Percentiles rank a stretch among this genome's conserved stretches.
Conservation (phyloP, 2,888 invertebrate species). For the Drosophila peninsularis region DNA sequence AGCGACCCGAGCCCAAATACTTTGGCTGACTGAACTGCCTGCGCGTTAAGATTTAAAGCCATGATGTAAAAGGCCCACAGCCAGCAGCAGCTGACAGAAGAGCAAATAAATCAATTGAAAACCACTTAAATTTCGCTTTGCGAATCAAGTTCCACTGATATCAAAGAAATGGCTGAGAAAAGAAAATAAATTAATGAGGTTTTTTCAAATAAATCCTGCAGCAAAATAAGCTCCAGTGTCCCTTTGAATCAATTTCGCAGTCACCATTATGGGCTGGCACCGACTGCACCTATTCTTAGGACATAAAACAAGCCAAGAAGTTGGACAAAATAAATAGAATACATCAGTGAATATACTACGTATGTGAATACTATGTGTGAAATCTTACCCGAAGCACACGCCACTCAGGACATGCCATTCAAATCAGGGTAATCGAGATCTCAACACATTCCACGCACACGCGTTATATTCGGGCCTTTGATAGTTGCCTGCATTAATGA, state of each 20-base stretch:
- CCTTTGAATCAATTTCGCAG: constrained; percentile 31
- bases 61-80: constrained; percentile 23
- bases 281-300: constrained; percentile 15
- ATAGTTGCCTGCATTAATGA: constrained; percentile 3
- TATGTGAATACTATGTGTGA: neutral
- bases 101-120: constrained; percentile 67
- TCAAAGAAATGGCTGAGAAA: constrained; percentile 38
- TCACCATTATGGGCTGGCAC: constrained; percentile 13
- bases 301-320: neutral
- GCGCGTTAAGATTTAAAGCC: constrained; percentile 21
- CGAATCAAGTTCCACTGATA: constrained; percentile 25
- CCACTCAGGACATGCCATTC: neutral
- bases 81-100: constrained; percentile 29
- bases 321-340: neutral
- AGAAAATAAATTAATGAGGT: constrained; percentile 51
- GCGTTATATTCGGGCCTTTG: neutral
- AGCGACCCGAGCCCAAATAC: constrained; percentile 3
- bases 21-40: neutral
- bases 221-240: constrained; percentile 22
- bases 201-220: constrained; percentile 31
- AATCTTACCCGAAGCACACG: neutral
- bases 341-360: neutral
- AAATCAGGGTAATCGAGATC: neutral
- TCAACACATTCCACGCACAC: neutral
- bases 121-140: constrained; percentile 61